Percentiles rank a stretch among this genome's conserved stretches.
phyloP scores from a whole-genome alignment of 2,888 invertebrate genomes.

The Desoria tigrina region DNA sequence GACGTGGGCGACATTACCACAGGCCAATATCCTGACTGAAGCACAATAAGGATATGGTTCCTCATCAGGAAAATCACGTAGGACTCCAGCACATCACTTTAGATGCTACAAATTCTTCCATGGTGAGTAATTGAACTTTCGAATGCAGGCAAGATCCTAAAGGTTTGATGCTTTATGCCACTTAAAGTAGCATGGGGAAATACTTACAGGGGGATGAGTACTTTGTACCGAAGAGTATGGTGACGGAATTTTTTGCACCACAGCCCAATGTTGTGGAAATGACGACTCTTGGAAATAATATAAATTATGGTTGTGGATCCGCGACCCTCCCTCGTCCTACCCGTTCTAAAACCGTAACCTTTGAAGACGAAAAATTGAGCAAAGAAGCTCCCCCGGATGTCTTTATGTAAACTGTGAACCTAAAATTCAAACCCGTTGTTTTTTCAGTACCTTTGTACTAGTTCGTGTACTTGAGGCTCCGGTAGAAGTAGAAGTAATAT shows the following conservation, averaged over 20 bases:
- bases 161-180: not conserved
- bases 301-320: slow-evolving; percentile 47
- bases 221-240: slow-evolving; percentile 53
- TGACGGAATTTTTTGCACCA: slow-evolving; percentile 52
- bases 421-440: not conserved
- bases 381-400: slow-evolving; percentile 53
- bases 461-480: no score
- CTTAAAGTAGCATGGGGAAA: not conserved
- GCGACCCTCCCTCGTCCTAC: slow-evolving; percentile 51
- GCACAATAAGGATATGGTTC: slow-evolving; percentile 39
- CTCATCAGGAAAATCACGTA: slow-evolving; percentile 49
- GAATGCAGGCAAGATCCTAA: no score
- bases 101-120: slow-evolving; percentile 50
- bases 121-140: slow-evolving; percentile 47
- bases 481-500: no score
- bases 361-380: slow-evolving; percentile 52
- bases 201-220: slow-evolving; percentile 51
- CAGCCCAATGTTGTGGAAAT: slow-evolving; percentile 52
- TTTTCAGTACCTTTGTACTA: no score
- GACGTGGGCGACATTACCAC: slow-evolving; percentile 51
- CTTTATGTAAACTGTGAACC: slow-evolving; percentile 43
- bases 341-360: slow-evolving; percentile 52
- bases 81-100: slow-evolving; percentile 53
- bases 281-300: slow-evolving; percentile 47
- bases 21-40: slow-evolving; percentile 53